Conservation (phyloP, 2,113 vertebrate genomes). For the Gavia stellata region DNA sequence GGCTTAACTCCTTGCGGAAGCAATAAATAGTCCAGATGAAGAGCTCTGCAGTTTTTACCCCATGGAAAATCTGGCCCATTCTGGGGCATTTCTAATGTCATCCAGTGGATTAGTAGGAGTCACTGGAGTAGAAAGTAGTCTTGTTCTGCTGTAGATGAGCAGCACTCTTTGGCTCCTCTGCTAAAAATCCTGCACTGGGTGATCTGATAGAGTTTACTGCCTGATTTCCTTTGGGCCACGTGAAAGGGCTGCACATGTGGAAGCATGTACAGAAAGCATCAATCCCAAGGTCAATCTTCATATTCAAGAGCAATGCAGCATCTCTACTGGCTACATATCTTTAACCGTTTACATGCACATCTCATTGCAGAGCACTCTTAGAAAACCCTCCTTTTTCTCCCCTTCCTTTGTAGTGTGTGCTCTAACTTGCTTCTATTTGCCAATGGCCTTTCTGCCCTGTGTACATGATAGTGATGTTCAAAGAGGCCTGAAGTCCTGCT, state of each 20-base stretch:
- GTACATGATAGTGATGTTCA: slow-evolving; percentile 1
- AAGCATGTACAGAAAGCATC: background rate
- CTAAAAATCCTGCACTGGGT: background rate
- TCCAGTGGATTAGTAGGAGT: background rate
- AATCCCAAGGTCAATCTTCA: background rate
- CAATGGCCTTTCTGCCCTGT: background rate
- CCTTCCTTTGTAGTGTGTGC: background rate
- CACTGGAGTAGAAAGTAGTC: background rate
- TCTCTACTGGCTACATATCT: background rate
- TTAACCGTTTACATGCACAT: background rate
- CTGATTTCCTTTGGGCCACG: background rate
- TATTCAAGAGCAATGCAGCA: background rate
- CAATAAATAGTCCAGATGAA: background rate
- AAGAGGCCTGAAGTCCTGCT: background rate
- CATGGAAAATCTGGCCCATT: background rate
- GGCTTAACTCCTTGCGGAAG: background rate
- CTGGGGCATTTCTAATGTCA: background rate
- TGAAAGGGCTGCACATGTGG: background rate
- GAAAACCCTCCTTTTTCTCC: background rate
- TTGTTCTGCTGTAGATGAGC: background rate
- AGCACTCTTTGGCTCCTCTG: background rate
- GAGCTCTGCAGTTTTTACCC: background rate
- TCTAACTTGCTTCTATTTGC: background rate
- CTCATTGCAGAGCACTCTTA: background rate
- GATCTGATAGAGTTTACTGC: background rate